Conservation (phyloP, 2,113 vertebrate genomes). For the Leptosomus discolor region DNA sequence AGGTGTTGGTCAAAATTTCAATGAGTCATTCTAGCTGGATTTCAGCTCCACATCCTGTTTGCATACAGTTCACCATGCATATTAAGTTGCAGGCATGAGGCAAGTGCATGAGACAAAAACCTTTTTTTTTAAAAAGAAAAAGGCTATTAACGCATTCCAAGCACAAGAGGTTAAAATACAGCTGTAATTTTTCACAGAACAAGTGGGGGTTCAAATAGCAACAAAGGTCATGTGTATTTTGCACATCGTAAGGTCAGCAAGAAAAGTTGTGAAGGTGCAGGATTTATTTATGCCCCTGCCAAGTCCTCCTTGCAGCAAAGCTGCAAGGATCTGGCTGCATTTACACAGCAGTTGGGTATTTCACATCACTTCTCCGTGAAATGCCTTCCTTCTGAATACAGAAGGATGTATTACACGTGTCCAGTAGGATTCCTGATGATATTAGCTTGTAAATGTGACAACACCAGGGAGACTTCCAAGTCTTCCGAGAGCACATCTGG, state of each 20-base stretch:
- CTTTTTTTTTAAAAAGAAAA: background rate
- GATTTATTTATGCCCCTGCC: background rate
- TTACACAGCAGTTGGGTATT: background rate
- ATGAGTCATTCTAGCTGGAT: background rate
- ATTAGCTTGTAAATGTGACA: slow-evolving; percentile 21
- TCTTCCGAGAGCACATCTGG: background rate
- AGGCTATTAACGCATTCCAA: background rate
- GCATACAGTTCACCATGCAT: background rate
- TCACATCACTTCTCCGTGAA: background rate
- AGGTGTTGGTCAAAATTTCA: background rate
- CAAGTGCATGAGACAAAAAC: background rate
- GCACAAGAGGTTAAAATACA: background rate
- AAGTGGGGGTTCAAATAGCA: fast-evolving
- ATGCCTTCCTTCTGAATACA: background rate
- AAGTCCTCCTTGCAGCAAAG: background rate
- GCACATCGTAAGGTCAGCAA: background rate
- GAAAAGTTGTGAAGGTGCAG: background rate
- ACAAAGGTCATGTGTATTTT: background rate
- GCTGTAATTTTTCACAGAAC: background rate
- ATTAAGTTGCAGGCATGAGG: background rate
- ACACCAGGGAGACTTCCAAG: background rate
- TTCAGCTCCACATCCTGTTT: background rate
- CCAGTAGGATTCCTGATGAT: background rate
- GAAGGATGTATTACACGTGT: background rate
- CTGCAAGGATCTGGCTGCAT: background rate